A percentile compares a stretch with the other conserved stretches of the same genome.
Evolutionary conservation across 2,113 vertebrate species (phyloP).

Genomic region (Aleadryas rufinucha): DNA sequence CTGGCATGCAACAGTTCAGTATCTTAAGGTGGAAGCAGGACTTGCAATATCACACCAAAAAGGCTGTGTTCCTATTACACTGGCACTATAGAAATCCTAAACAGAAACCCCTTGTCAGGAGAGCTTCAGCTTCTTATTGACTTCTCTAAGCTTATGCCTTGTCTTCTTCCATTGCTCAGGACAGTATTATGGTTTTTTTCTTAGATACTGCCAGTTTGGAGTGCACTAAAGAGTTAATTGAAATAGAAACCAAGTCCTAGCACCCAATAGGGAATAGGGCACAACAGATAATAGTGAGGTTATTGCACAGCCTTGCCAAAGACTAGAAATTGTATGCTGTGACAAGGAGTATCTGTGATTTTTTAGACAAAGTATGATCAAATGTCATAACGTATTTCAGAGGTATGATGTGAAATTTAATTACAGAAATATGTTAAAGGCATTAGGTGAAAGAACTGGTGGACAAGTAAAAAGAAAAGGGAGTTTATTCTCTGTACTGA

Average conservation of each 20-base stretch:
- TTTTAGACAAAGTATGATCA: neutral
- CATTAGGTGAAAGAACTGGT: neutral
- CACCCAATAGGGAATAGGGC: neutral
- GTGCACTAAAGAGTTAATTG: neutral
- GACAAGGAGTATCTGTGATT: neutral
- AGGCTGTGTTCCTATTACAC: neutral
- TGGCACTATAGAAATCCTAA: neutral
- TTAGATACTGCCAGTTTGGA: neutral
- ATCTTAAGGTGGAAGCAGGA: neutral
- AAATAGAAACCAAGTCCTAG: slow-evolving; percentile 10
- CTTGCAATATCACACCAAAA: neutral
- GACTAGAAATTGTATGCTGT: neutral
- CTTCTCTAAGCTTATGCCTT: neutral
- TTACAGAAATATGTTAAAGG: neutral
- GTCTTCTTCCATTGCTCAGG: neutral
- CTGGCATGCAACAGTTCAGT: neutral
- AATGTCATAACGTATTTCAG: neutral
- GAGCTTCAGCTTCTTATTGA: neutral
- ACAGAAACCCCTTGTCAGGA: neutral
- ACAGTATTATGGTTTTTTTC: neutral
- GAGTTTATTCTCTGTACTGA: neutral
- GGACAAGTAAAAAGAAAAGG: neutral
- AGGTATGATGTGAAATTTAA: neutral
- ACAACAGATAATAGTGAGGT: neutral
- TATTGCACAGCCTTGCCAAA: neutral